These are phyloP conservation scores for Podabrus alpinus DNA, from an alignment of 2,888 invertebrate genomes.

Conservation along the genomic window DNA sequence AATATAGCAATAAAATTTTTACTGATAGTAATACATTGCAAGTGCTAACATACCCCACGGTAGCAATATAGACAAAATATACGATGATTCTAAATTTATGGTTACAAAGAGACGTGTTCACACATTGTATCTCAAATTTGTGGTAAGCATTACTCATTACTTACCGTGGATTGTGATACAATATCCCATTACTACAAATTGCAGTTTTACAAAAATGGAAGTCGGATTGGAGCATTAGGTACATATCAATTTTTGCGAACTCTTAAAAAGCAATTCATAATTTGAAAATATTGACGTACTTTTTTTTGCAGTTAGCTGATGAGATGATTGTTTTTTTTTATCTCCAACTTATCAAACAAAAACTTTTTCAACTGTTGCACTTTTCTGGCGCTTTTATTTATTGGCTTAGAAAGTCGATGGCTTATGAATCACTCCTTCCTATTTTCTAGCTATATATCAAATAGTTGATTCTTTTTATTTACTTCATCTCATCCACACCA, in stretches of 20 bases:
- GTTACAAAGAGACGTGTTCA: conserved; percentile 9
- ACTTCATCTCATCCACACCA: neutral
- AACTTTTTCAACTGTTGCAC: neutral
- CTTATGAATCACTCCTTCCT: neutral
- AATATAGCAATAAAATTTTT: conserved; percentile 24
- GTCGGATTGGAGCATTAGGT: neutral
- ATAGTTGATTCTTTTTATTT: neutral
- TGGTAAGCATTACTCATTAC: neutral
- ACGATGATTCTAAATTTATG: conserved; percentile 21
- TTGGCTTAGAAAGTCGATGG: neutral
- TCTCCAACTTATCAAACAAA: neutral
- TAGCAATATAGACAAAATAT: conserved; percentile 15
- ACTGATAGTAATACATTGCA: conserved; percentile 21
- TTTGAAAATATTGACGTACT: neutral
- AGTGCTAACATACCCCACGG: conserved; percentile 23
- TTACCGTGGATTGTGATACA: neutral
- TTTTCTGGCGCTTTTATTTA: neutral
- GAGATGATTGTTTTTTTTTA: neutral
- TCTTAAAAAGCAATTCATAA: no score
- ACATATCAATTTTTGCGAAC: no score
- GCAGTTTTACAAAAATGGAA: neutral
- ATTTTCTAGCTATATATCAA: neutral
- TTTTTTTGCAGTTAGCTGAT: neutral
- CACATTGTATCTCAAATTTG: neutral
- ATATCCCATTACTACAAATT: neutral